phyloP scores from a whole-genome alignment of 1,140 invertebrate genomes.

The Drosophila pruinosa region DNA sequence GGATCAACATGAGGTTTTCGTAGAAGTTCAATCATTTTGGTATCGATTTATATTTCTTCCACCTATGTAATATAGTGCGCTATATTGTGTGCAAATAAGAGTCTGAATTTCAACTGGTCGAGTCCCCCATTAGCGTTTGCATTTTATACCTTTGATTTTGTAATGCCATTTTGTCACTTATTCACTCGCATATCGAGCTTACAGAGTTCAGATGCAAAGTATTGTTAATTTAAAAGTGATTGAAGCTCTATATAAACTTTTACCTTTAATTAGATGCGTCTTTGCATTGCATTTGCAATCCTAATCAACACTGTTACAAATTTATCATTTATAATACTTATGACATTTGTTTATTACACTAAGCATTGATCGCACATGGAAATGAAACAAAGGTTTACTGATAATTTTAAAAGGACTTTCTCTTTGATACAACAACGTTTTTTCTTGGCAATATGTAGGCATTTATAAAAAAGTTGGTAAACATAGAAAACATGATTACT shows the following conservation, averaged over 20 bases:
- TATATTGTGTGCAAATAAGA: background rate
- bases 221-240: background rate
- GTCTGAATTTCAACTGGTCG: background rate
- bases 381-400: no score
- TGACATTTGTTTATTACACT: no score
- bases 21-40: constrained; percentile 35
- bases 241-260: background rate
- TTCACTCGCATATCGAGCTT: background rate
- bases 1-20: constrained; percentile 27
- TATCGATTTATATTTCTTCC: background rate
- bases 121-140: background rate
- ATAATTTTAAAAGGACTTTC: background rate
- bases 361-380: no score
- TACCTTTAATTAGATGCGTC: background rate
- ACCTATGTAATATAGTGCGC: no score
- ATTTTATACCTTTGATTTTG: background rate
- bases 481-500: constrained; percentile 89
- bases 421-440: background rate
- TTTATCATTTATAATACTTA: no score
- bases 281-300: no score
- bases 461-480: constrained; percentile 89
- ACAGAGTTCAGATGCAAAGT: background rate
- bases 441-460: constrained; percentile 64
- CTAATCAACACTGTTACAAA: no score
- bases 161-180: background rate